Percentiles rank a stretch among this genome's conserved stretches.
phyloP scores from a whole-genome alignment of 1,140 invertebrate genomes.

The Aphelinus atriplicis region DNA sequence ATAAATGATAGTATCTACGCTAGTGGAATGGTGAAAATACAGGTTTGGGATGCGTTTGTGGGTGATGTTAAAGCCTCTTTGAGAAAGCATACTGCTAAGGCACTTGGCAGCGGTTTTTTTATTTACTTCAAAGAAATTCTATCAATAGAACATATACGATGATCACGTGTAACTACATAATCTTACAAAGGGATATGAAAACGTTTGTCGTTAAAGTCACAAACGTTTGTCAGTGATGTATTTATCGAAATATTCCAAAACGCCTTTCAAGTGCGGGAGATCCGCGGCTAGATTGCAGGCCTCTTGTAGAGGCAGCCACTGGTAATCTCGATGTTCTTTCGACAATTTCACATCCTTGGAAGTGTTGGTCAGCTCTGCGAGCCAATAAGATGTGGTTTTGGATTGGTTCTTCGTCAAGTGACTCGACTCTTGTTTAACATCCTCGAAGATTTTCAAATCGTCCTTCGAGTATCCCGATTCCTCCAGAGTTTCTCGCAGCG shows the following conservation, averaged over 20 bases:
- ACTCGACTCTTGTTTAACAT: conserved; percentile 69
- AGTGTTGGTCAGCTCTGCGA: conserved; percentile 80
- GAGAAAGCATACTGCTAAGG: no score
- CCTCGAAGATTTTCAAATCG: conserved; percentile 72
- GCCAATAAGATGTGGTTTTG: conserved; percentile 88
- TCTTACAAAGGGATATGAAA: no score
- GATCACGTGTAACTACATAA: no score
- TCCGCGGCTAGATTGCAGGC: conserved; percentile 71
- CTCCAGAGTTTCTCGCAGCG: conserved; percentile 85
- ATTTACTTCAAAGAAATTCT: no score
- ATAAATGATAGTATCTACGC: no score
- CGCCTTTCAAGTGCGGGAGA: conserved; percentile 63
- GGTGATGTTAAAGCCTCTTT: no score
- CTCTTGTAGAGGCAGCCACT: conserved; percentile 78
- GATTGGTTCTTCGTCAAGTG: conserved; percentile 78
- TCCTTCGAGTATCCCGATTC: conserved; percentile 78
- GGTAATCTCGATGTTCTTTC: conserved; percentile 82
- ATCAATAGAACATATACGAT: no score
- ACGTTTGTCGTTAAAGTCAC: background rate
- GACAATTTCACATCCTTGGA: conserved; percentile 75
- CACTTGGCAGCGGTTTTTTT: no score
- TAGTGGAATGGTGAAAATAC: no score
- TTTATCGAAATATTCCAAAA: conserved; percentile 74
- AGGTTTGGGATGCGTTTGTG: no score
- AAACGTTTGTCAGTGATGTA: conserved; percentile 63